Evolutionary conservation across 37 sponge, comb jelly and placozoan genomes (phyloP), one percentile per base, ranked within the genome.

Genomic region (Mnemiopsis leidyi): DNA sequence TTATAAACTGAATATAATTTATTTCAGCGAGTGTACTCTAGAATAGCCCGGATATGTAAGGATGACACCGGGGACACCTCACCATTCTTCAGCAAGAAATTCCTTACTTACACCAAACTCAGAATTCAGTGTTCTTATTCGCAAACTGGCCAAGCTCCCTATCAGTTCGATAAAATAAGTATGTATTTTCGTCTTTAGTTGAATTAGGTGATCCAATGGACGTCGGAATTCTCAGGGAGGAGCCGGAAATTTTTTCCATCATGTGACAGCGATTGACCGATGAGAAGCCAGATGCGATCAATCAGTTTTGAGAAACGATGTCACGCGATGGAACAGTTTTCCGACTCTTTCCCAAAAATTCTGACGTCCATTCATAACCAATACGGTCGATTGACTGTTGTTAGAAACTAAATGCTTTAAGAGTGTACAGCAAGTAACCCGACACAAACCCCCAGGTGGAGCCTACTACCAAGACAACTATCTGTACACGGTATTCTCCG

Each of bases 121-220:
- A 85, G 90, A 25, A 38, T 85, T 39, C 90, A 85, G 90, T 85
- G 90, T 39, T 85, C 90, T 37, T 85, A 85, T 25, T 85, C 90
- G 28, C 90, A 85, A 37, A 40, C 90, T 0, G 90, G 90, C 25
- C 90, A 85, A 85, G 40, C 90, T 33, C 90, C 90, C 5, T 85
- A 85, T 61, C 90, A 38, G 26, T 85, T 85, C 90, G 90, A 85
- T 39, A 38, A 37, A 39, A 85, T 85, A 7, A 85, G 90, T 85
- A 39, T 39, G 90, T 85, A 23, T n/a, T 39, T n/a, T 13, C 75
- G 3, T 23, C 30, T 28, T 3, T n/a, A n/a, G n/a, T n/a, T 28
- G 75, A 71, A 23, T 71, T 71, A 23, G 30, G 61, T 48, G 61
- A 48, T 48, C 13, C 61, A 18, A n/a, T n/a, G n/a, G n/a, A n/a